Evolutionary conservation across 2,888 invertebrate species (phyloP), one percentile per base, ranked within the genome.

Genomic region (Amphipyra berbera): DNA sequence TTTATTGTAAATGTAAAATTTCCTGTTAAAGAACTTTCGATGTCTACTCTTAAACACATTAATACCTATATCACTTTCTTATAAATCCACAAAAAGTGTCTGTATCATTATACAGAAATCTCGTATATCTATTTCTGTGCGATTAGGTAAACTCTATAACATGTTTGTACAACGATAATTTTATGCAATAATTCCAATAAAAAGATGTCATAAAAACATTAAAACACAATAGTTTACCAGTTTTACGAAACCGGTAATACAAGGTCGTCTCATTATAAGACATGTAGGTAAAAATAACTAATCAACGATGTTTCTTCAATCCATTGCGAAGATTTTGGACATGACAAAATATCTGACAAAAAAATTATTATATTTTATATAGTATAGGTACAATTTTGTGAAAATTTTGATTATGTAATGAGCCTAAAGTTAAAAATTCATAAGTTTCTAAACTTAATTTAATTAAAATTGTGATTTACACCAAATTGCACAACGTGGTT

Each of bases 181-280:
- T 76, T 74, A 79, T 76, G 63, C 77, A 76, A 69, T 61, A 64
- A 68, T 73, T 59, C 58, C 47, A 72, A 68, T 62, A 60, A 68
- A 75, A 76, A 79, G 27, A 60, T 59, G 47, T 65, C 50, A 48
- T 45, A 50, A 33, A 57, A 71, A 55, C 41, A 59, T 58, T 65
- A 64, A 69, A 79, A 68, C 40, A 79, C 74, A 76, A 80, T 76
- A 73, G 56, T 67, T 73, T 76, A 72, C 73, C 55, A 71, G 69
- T 80, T 80, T 75, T 63, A 61, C 30, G 47, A 67, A 80, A 73
- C 81, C 61, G 50, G 78, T 74, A 62, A 50, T 54, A 64, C 80
- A 64, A 80, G 73, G 80, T 60, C 68, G 42, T 59, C 48, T 68
- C 38, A 69, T 73, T 69, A 53, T 54, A 44, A 67, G 47, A 50